A percentile compares a stretch with the other conserved stretches of the same genome.
These are phyloP conservation scores for Agrochola circellaris DNA, from an alignment of 2,888 invertebrate genomes.

Conservation along the genomic window DNA sequence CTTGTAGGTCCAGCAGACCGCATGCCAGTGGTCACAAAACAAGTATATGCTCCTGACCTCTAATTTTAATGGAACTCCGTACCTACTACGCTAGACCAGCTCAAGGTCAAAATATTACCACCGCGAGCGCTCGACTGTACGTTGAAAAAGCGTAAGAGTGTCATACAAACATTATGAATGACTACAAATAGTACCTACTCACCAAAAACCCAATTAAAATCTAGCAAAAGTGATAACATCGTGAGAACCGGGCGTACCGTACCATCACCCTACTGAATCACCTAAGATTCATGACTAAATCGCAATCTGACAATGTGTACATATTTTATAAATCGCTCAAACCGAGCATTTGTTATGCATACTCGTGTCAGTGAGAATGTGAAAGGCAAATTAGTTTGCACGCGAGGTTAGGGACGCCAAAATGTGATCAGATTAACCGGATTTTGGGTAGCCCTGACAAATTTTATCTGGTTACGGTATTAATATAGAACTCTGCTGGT, in stretches of 20 bases:
- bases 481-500: slow-evolving; percentile 29
- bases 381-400: slow-evolving; percentile 80
- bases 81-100: neutral
- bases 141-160: too few relatives aligned
- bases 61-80: neutral
- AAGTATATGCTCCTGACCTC: neutral
- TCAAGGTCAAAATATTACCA: neutral
- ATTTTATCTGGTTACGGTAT: slow-evolving; percentile 58
- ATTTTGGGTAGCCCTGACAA: slow-evolving; percentile 58
- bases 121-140: too few relatives aligned
- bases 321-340: slow-evolving; percentile 86
- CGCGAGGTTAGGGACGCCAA: slow-evolving; percentile 64
- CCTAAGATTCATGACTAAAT: slow-evolving; percentile 78
- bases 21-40: neutral
- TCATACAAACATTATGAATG: neutral
- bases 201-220: neutral
- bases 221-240: slow-evolving; percentile 16
- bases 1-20: too few relatives aligned
- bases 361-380: slow-evolving; percentile 69
- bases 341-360: slow-evolving; percentile 83
- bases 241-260: slow-evolving; percentile 19
- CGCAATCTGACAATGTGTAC: slow-evolving; percentile 81
- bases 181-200: neutral
- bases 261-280: slow-evolving; percentile 51
- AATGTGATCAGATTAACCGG: slow-evolving; percentile 72